A percentile compares a stretch with the other conserved stretches of the same genome.
Conservation (phyloP, 1,140 invertebrate genomes). For the Vanessa tameamea region DNA sequence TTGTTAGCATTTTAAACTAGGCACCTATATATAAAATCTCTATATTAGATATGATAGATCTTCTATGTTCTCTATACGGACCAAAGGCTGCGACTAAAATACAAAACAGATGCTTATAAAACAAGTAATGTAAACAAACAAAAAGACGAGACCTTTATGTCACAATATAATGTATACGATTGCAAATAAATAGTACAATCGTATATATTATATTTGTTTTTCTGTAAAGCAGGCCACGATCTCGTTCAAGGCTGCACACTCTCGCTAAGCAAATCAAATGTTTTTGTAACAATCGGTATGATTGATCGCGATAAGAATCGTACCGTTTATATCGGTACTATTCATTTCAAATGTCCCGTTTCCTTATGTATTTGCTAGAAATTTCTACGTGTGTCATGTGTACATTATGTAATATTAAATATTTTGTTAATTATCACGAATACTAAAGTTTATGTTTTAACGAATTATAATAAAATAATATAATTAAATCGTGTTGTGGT, state of each 20-base stretch:
- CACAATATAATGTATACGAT: background rate
- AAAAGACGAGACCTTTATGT: slow-evolving; percentile 4
- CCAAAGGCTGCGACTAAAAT: background rate
- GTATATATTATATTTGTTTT: slow-evolving; percentile 7
- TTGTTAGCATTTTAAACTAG: too few species aligned
- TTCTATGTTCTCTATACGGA: too few species aligned
- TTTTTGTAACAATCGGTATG: background rate
- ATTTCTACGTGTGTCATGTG: too few species aligned
- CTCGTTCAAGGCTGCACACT: slow-evolving; percentile 28
- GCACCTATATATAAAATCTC: too few species aligned
- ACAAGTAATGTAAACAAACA: slow-evolving; percentile 9
- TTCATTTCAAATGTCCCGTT: too few species aligned
- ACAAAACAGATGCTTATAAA: background rate
- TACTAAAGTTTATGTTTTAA: too few species aligned
- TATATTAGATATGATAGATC: too few species aligned
- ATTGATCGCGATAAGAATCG: background rate
- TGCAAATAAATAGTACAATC: background rate
- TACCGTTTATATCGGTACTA: background rate
- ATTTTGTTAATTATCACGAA: too few species aligned
- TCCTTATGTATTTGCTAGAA: too few species aligned
- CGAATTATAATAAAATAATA: too few species aligned
- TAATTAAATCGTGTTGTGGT: too few species aligned
- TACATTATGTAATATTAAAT: background rate
- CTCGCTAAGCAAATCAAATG: slow-evolving; percentile 13
- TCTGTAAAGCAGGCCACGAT: slow-evolving; percentile 34